Conservation (phyloP, 2,797 vertebrate genomes). For the Allobates femoralis region DNA sequence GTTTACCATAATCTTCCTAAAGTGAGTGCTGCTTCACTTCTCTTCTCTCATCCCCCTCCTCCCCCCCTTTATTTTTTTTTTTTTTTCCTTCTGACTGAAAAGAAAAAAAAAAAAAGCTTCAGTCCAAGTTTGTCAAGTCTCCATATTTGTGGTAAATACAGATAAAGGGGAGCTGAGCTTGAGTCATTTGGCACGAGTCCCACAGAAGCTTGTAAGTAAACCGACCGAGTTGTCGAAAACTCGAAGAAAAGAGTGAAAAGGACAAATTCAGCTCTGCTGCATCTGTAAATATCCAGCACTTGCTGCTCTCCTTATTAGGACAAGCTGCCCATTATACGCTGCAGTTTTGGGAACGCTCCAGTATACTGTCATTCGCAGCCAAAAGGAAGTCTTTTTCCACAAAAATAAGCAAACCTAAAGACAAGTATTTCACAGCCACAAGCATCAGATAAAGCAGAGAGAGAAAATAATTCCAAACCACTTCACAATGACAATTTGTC, state of each 20-base stretch:
- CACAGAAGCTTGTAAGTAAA: background rate
- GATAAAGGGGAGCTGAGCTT: background rate
- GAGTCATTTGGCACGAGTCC: background rate
- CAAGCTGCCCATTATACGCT: slow-evolving; percentile 80
- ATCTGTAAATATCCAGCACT: slow-evolving; percentile 75
- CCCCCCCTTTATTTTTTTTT: background rate
- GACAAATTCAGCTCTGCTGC: too few relatives aligned
- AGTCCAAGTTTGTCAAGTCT: slow-evolving; percentile 81
- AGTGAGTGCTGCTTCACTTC: slow-evolving; percentile 80
- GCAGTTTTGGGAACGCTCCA: slow-evolving; percentile 80
- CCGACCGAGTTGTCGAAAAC: background rate
- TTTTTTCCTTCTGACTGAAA: slow-evolving; percentile 35
- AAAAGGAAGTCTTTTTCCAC: slow-evolving; percentile 80
- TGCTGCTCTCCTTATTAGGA: slow-evolving; percentile 84
- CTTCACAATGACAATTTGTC: slow-evolving; percentile 90
- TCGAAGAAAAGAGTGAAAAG: too few relatives aligned
- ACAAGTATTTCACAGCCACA: slow-evolving; percentile 85
- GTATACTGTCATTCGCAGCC: slow-evolving; percentile 78
- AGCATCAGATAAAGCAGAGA: slow-evolving; percentile 81
- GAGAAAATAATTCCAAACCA: slow-evolving; percentile 83
- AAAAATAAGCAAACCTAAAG: slow-evolving; percentile 82
- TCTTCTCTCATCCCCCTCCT: slow-evolving; percentile 51
- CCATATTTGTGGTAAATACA: slow-evolving; percentile 71
- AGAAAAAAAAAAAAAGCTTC: slow-evolving; percentile 69
- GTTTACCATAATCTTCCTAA: slow-evolving; percentile 91